Evolutionary conservation across 1,140 invertebrate species (phyloP).

Genomic region (Dufourea novaeangliae): DNA sequence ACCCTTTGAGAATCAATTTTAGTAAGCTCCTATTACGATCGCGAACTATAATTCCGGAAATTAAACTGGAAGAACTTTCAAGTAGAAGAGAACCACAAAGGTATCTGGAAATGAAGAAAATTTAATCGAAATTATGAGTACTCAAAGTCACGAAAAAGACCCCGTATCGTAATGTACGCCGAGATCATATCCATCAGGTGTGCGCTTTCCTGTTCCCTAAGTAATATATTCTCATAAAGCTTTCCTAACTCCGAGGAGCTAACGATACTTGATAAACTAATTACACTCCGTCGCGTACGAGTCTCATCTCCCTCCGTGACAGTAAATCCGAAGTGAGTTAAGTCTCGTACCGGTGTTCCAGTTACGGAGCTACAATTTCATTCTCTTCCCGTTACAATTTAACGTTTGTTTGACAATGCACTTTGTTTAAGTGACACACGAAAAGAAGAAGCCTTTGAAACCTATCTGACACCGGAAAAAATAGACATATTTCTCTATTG

Average conservation of each 20-base stretch:
- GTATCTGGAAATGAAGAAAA: too few species aligned
- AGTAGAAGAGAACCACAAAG: background rate
- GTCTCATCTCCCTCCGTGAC: constrained; percentile 8
- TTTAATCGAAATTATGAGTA: too few species aligned
- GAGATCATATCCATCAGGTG: too few species aligned
- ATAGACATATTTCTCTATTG: too few species aligned
- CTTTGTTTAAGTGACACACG: background rate
- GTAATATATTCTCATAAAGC: background rate
- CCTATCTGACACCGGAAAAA: too few species aligned
- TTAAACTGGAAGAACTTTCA: background rate
- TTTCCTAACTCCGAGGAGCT: background rate
- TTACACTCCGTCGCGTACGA: constrained; percentile 57
- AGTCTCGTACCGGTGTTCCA: constrained; percentile 31
- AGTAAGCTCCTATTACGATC: background rate
- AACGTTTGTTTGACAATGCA: background rate
- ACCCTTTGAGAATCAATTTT: background rate
- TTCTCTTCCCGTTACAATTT: background rate
- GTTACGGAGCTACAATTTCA: background rate
- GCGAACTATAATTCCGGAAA: background rate
- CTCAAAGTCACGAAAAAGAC: too few species aligned
- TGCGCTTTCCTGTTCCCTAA: background rate
- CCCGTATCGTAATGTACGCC: too few species aligned
- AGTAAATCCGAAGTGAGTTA: constrained; percentile 37
- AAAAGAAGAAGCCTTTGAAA: too few species aligned
- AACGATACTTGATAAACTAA: constrained; percentile 62